Evolutionary conservation across 2,797 vertebrate species (phyloP), one percentile per base, ranked within the genome.

Genomic region (Jordanella pulchra): DNA sequence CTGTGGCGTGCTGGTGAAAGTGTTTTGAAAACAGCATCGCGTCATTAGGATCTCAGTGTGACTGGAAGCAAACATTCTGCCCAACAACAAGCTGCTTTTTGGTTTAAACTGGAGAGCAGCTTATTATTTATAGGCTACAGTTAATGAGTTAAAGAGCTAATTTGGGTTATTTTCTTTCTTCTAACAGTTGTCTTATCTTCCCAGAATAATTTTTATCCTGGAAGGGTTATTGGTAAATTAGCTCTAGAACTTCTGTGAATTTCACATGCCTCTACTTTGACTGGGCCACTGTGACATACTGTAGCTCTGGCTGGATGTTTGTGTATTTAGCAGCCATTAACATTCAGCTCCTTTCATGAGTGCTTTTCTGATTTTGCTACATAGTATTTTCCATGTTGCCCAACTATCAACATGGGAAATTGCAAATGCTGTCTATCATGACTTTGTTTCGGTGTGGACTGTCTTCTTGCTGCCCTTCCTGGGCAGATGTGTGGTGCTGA

Each of bases 21-120:
- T 72, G 12, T 76, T 78, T 71, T 45, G 69, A 80, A 73, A 84
- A 86, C 79, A 81, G 1, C 56, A 39, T 50, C 73, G 28, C 51
- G 42, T 45, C 47, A 67, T 67, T 67, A 69, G 69, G 60, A 66
- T 18, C 53, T 64, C 27, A 32, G 14, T 64, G 78, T 67, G 75
- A 65, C 25, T 17, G 32, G 23, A 61, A 61, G 39, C 60, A 44
- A 15, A 25, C 60, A 15, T 25, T 63, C 12, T 44, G 60, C 35
- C 60, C 39, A 10, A 44, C 35, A 15, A 44, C 60, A 42, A 25
- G 25, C n/a, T 25, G 53, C 53, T 54, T 54, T n/a, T 44, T 44
- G 23, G 5, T 42, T 25, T 14, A 44, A n/a, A 51, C n/a, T 27
- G 53, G 3, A 54, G 25, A 13, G n/a, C n/a, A 27, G 25, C 14